Evolutionary conservation across 2,113 vertebrate species (phyloP), one percentile per base, ranked within the genome.

Genomic region (Myotis yumanensis): DNA sequence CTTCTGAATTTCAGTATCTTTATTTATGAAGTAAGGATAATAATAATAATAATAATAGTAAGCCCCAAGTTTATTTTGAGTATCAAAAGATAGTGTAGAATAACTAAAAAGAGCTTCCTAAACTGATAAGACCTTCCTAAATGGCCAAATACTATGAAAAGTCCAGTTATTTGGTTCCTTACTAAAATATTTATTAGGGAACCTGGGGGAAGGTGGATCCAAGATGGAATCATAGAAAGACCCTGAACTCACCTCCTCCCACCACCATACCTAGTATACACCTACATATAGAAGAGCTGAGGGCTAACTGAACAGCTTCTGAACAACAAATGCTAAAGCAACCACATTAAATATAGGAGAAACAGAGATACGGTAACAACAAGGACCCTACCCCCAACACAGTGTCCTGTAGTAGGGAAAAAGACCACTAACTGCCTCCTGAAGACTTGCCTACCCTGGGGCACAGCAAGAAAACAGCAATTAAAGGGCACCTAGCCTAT

Each of bases 1-100:
- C 25, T 81, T 90, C n/a, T 76, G 40, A 83, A 83, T 83, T 52
- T 87, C 40, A 71, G n/a, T 87, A 69, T 86, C 48, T 85, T 62
- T 86, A 87, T 93, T 64, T 90, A 66, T 73, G 8, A 94, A 94
- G 18, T 51, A 92, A 80, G 43, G 37, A 68, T 79, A 94, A 73
- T 4, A 85, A 69, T 79, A 94, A 73, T 4, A 85, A 69, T 75
- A 68, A 81, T 25, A 86, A 72, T 30, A 75, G 1, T 40, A 82
- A 85, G 46, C 15, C 17, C 23, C 12, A 86, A 69, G n/a, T 73
- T 76, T 90, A 48, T 52, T 64, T 69, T 48, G 11, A 62, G 5
- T 73, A 86, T 79, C 48, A 89, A 72, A 95, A 84, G 59, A 37
- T 43, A 89, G 25, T 51, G 4, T 35, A 81, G 64, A 80, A 86